Evolutionary conservation across 2,888 invertebrate genomes (phyloP).

Genomic region (Trichacis sp.): DNA sequence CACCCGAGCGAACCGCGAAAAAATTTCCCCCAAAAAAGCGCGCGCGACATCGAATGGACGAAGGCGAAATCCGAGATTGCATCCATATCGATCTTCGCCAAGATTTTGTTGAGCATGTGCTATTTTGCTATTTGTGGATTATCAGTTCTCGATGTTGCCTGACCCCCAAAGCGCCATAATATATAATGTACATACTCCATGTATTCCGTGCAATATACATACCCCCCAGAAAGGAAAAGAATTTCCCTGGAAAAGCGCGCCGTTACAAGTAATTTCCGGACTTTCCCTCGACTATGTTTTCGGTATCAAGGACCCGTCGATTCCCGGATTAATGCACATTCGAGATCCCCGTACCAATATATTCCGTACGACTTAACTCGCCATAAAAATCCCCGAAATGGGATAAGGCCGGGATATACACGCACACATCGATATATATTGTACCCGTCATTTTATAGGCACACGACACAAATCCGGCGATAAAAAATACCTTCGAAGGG

Average conservation of each 20-base stretch:
- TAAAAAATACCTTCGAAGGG: no score
- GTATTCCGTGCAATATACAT: neutral
- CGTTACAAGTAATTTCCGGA: neutral
- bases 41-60: no score
- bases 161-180: neutral
- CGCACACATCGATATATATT: neutral
- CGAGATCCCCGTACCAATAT: conserved; percentile 7
- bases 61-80: no score
- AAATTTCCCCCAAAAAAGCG: neutral
- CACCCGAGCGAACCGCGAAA: neutral
- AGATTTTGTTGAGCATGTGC: conserved; percentile 19
- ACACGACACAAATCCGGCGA: neutral
- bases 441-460: conserved; percentile 4
- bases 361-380: conserved; percentile 26
- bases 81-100: conserved; percentile 16
- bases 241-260: neutral
- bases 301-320: conserved; percentile 7
- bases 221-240: no score
- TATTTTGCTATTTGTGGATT: conserved; percentile 17
- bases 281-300: conserved; percentile 14
- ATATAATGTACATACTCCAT: neutral
- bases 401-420: conserved; percentile 17
- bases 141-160: conserved; percentile 13
- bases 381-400: conserved; percentile 28
- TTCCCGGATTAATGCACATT: neutral